Evolutionary conservation across 2,797 vertebrate species (phyloP).

Genomic region (Fistularia commersonii): DNA sequence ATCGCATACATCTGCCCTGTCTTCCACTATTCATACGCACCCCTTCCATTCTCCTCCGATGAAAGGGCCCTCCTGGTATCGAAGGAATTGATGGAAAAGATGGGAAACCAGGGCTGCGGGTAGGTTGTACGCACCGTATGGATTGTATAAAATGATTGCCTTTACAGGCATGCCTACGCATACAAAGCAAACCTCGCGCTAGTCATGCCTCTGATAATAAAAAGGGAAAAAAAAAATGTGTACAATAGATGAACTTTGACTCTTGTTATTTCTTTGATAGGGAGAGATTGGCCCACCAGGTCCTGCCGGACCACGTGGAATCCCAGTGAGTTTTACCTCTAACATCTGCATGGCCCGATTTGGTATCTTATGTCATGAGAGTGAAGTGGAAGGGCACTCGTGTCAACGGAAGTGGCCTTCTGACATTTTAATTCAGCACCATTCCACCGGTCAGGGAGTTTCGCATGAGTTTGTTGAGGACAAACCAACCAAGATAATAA

Average conservation of each 20-base stretch:
- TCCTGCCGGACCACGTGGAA: slow-evolving; percentile 83
- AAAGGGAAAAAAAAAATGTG: not conserved
- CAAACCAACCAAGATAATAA: no score
- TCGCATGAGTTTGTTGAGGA: no score
- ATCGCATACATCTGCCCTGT: not conserved
- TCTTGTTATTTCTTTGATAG: slow-evolving; percentile 58
- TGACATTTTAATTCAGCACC: no score
- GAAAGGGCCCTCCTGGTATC: slow-evolving; percentile 86
- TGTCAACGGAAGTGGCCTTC: no score
- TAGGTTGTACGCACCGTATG: slow-evolving; percentile 47
- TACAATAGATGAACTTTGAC: slow-evolving; percentile 6
- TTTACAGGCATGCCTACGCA: slow-evolving; percentile 1
- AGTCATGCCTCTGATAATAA: not conserved
- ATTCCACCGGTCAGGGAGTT: no score
- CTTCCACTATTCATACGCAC: not conserved
- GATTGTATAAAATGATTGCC: slow-evolving; percentile 1
- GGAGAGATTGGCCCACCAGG: slow-evolving; percentile 84
- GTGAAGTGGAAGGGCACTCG: no score
- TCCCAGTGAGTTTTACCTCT: slow-evolving; percentile 80
- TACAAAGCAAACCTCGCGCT: not conserved
- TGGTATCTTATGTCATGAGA: no score
- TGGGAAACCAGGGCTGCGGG: slow-evolving; percentile 87
- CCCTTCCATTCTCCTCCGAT: slow-evolving; percentile 14
- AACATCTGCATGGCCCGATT: no score
- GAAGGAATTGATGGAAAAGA: slow-evolving; percentile 92